Evolutionary conservation across 1,140 invertebrate genomes (phyloP).

Genomic region (Drosophila rhopaloa): DNA sequence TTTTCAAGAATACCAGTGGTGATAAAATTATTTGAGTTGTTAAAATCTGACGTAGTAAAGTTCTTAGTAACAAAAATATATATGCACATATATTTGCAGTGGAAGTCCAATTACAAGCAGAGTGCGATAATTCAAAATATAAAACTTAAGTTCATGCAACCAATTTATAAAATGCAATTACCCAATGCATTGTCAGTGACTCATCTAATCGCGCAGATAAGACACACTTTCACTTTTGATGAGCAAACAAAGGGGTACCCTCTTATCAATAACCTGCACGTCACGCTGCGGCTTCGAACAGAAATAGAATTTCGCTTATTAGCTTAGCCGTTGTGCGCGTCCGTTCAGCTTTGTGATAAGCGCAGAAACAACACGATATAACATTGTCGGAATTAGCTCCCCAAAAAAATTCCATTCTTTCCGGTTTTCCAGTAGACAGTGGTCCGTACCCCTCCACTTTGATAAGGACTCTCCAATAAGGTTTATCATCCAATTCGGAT

Average conservation of each 20-base stretch:
- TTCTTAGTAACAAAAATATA: background rate
- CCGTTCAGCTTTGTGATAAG: slow-evolving; percentile 36
- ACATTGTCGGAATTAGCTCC: slow-evolving; percentile 3
- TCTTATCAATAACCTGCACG: slow-evolving; percentile 51
- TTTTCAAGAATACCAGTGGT: too few species aligned
- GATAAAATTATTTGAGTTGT: too few species aligned
- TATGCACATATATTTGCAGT: background rate
- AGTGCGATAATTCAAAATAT: slow-evolving; percentile 8
- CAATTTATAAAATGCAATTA: slow-evolving; percentile 1
- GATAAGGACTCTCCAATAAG: background rate
- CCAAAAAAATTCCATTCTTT: slow-evolving; percentile 37
- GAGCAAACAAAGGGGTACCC: slow-evolving; percentile 20
- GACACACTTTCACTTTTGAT: slow-evolving; percentile 37
- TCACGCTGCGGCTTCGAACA: slow-evolving; percentile 67
- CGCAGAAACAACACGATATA: slow-evolving; percentile 15
- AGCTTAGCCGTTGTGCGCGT: slow-evolving; percentile 31
- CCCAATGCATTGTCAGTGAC: slow-evolving; percentile 10
- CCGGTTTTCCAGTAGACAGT: slow-evolving; percentile 10
- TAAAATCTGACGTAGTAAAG: background rate
- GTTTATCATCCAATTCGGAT: background rate
- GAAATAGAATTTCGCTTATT: slow-evolving; percentile 38
- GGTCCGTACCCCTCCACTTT: background rate
- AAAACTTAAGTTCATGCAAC: background rate
- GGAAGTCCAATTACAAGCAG: slow-evolving; percentile 8
- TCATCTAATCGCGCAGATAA: slow-evolving; percentile 28